These are phyloP conservation scores for Drosophila persimilis DNA, from an alignment of 1,140 invertebrate genomes.

Conservation along the genomic window DNA sequence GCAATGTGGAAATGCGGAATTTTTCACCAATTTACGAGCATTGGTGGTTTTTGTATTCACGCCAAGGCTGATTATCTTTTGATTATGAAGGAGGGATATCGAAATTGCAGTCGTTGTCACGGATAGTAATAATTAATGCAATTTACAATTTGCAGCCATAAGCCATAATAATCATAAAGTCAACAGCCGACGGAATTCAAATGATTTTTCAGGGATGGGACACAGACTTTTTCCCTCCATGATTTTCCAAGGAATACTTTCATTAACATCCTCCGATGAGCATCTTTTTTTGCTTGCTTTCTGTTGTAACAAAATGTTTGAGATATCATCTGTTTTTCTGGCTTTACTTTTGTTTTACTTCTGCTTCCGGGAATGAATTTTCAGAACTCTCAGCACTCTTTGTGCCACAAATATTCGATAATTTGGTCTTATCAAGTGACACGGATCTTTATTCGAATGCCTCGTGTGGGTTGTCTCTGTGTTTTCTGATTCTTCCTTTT, in stretches of 20 bases:
- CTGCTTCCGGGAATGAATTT: conserved; percentile 23
- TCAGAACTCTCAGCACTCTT: not conserved
- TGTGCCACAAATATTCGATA: conserved; percentile 29
- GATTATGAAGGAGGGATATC: not conserved
- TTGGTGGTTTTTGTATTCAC: not conserved
- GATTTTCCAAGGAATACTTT: not conserved
- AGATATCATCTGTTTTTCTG: conserved; percentile 36
- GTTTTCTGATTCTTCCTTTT: not conserved
- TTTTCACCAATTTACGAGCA: no score
- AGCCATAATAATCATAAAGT: no score
- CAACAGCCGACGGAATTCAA: no score
- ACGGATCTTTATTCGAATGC: conserved; percentile 57
- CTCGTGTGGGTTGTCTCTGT: not conserved
- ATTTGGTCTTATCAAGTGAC: conserved; percentile 56
- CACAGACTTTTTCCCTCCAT: not conserved
- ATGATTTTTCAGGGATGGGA: no score
- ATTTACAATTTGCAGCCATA: not conserved
- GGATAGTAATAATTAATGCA: conserved; percentile 2
- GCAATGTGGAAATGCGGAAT: no score
- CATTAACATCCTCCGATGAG: not conserved
- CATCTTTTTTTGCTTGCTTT: not conserved
- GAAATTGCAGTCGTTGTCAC: not conserved
- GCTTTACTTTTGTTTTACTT: conserved; percentile 3
- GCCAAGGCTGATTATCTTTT: not conserved
- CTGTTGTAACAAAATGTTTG: conserved; percentile 26